Conservation (phyloP, 2,888 invertebrate genomes). For the Opisthograptis luteolata region DNA sequence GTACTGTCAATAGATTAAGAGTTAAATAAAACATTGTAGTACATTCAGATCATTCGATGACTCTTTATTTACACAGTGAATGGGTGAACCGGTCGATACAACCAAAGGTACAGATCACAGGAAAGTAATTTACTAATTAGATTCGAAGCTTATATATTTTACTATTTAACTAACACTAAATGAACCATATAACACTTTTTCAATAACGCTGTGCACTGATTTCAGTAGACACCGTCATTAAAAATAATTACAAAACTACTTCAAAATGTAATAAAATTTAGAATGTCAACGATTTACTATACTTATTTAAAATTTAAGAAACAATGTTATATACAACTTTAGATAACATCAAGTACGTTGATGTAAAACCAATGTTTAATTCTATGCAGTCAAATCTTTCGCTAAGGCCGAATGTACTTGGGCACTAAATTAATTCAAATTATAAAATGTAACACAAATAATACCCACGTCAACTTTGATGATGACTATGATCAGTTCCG, state of each 20-base stretch:
- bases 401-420: conserved; percentile 55
- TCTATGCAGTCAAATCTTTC: conserved; percentile 83
- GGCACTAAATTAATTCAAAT: conserved; percentile 17
- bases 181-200: conserved; percentile 15
- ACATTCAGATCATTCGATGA: conserved; percentile 83
- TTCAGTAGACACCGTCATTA: conserved; percentile 29
- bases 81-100: conserved; percentile 64
- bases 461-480: background rate
- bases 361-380: conserved; percentile 46
- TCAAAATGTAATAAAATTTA: conserved; percentile 66
- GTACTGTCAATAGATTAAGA: no score
- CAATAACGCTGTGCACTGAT: conserved; percentile 22
- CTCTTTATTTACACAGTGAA: conserved; percentile 81
- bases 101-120: conserved; percentile 73
- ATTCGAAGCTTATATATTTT: conserved; percentile 59
- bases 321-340: conserved; percentile 55
- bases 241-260: conserved; percentile 45
- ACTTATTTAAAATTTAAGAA: conserved; percentile 50
- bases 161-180: conserved; percentile 36
- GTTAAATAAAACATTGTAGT: conserved; percentile 63
- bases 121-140: conserved; percentile 63
- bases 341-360: conserved; percentile 41
- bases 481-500: no score
- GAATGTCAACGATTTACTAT: conserved; percentile 63
- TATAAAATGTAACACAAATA: background rate